phyloP scores from a whole-genome alignment of 2,113 vertebrate genomes.

The Brachirus orientalis region DNA sequence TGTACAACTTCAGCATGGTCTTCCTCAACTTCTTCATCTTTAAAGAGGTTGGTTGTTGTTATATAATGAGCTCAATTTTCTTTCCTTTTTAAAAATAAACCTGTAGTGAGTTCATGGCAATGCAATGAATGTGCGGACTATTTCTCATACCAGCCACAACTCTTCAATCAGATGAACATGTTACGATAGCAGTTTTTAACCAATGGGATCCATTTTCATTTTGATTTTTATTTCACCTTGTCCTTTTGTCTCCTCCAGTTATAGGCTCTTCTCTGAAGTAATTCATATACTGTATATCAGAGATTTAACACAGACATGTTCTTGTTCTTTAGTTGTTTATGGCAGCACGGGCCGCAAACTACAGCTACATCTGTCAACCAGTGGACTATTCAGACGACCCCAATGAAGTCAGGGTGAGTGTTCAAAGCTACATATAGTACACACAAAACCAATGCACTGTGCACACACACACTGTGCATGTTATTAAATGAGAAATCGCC shows the following conservation, averaged over 20 bases:
- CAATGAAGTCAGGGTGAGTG: slow-evolving; percentile 98
- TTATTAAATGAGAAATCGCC: not conserved
- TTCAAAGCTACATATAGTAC: not conserved
- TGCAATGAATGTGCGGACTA: too few relatives aligned
- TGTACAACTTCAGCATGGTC: slow-evolving; percentile 99
- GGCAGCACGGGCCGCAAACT: slow-evolving; percentile 91
- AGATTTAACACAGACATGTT: slow-evolving; percentile 3
- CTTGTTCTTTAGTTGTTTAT: slow-evolving; percentile 87
- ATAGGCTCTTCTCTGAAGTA: not conserved
- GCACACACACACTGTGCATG: not conserved
- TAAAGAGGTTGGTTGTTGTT: slow-evolving; percentile 89
- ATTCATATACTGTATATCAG: not conserved
- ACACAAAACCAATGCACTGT: not conserved
- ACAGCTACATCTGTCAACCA: slow-evolving; percentile 97
- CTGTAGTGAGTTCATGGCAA: not conserved
- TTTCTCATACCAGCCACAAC: too few relatives aligned
- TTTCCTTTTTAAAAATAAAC: not conserved
- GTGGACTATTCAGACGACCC: slow-evolving; percentile 96
- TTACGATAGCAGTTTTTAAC: slow-evolving; percentile 1
- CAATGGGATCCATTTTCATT: slow-evolving; percentile 6
- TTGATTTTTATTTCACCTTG: too few relatives aligned
- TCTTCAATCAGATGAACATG: not conserved
- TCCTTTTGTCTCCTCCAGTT: slow-evolving; percentile 9
- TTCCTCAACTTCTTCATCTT: slow-evolving; percentile 98
- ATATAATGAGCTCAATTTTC: not conserved